Evolutionary conservation across 1,140 invertebrate genomes (phyloP), one percentile per base, ranked within the genome.

Genomic region (Drosophila setifemur): DNA sequence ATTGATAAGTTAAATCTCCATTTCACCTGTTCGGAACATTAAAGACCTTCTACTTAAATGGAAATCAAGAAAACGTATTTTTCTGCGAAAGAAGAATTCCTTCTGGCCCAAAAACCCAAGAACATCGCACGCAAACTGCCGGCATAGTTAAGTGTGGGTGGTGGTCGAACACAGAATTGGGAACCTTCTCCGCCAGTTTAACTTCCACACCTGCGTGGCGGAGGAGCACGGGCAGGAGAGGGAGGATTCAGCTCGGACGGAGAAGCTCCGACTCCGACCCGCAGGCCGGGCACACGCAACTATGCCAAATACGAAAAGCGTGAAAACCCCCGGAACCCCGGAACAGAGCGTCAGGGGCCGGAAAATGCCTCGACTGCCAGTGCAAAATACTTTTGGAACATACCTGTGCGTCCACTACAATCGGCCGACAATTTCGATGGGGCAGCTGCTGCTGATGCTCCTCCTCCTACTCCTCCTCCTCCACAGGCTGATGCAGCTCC

Each of bases 391-490:
- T 88, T 88, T 88, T 88, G 85, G 77, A 88, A 89, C 88, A 81
- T 90, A 90, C 89, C 89, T 90, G 89, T 89, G 71, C 89, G 89
- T 87, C 89, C 89, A 79, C 83, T 90, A 68, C 89, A 90, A 68
- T 90, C 89, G 66, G 74, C 70, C 72, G 88, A 87, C 82, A 89
- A 73, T 78, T 89, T 88, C 60, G 88, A 75, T 86, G 81, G 67
- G 33, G 81, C 69, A 18, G 54, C 49, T 21, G 53, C 47, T n/a
- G 70, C 29, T 29, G 63, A 21, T 31, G 69, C 40, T 40, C 69
- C 48, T 44, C 61, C 55, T 31, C 57, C 29, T 40, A 33, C 55
- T 23, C 31, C 81, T 40, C 57, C 60, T 64, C 19, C 14, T 14
- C 16, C 60, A 42, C n/a, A n/a, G 35, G 61, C 29, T 40, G 48